Base-by-base conservation (phyloP, 2,888 invertebrate genomes). In the Dynastes hyllus region DNA sequence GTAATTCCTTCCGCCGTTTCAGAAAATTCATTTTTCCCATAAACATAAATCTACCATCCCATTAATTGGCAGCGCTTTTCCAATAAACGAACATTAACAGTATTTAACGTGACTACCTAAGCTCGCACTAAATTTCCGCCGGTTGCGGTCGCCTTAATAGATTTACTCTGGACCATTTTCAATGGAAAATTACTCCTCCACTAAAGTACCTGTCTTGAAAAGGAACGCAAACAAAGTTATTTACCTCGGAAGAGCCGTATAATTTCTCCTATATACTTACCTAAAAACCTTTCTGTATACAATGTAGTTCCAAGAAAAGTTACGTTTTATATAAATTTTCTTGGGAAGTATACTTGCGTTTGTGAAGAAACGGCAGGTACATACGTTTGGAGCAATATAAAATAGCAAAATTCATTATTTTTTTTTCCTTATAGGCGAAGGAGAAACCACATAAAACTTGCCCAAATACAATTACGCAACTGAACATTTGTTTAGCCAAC, bases 51-150 rank as follows among this genome's bases (percentile, higher is more conserved):
- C 51, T 32, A 51, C 27, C 69, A 29, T 51, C 51, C 50, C 27
- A 51, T 27, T 69, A 69, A 69, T 69, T 51, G 69, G 50, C 51
- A 69, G 69, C 51, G 51, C 69, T 69, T 51, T 51, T 69, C 51
- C 69, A 69, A 69, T 69, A 69, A 69, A 16, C 29, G 67, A 69
- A 69, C 69, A 51, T 69, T 69, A 69, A 69, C 69, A 69, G 69
- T 69, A 69, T 69, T 51, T 69, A 69, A 69, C 69, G 50, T 53
- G 51, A 69, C 69, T 69, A 51, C 69, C 6, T 69, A 69, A 69
- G 69, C 69, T 27, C 51, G 50, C 69, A 69, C 51, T 69, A 69
- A 69, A 69, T 69, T 69, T 69, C 69, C 29, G 11, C 27, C 13
- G 50, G 37, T 32, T 69, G 69, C 69, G 51, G 69, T 51, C 11